phyloP scores from a whole-genome alignment of 2,113 vertebrate genomes.

The Sebastes fasciatus region DNA sequence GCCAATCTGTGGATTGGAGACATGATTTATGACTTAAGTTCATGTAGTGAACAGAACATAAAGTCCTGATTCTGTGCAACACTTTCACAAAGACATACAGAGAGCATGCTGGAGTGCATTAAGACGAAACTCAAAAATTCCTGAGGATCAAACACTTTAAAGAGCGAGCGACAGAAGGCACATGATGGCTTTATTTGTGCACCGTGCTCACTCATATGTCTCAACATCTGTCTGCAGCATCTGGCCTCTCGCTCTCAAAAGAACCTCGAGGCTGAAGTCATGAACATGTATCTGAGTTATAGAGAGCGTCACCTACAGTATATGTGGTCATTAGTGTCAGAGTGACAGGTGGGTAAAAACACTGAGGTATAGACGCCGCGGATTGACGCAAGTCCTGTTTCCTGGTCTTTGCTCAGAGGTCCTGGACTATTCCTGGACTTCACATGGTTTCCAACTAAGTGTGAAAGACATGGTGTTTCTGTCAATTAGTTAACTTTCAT shows the following conservation, averaged over 20 bases:
- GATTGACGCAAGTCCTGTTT: slow-evolving; percentile 72
- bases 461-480: slow-evolving; percentile 27
- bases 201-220: slow-evolving; percentile 32
- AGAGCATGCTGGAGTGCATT: neutral
- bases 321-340: slow-evolving; percentile 2
- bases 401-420: slow-evolving; percentile 59
- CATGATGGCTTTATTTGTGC: slow-evolving; percentile 26
- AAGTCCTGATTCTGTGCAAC: neutral
- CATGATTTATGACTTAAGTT: slow-evolving; percentile 28
- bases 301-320: slow-evolving; percentile 3
- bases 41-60: slow-evolving; percentile 5
- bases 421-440: slow-evolving; percentile 49
- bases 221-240: slow-evolving; percentile 65
- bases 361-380: neutral
- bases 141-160: slow-evolving; percentile 5
- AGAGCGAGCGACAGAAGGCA: slow-evolving; percentile 22
- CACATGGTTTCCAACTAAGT: slow-evolving; percentile 17
- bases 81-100: slow-evolving; percentile 3
- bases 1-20: slow-evolving; percentile 31
- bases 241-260: slow-evolving; percentile 36
- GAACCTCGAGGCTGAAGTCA: neutral
- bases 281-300: slow-evolving; percentile 2
- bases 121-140: neutral
- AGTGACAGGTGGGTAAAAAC: slow-evolving; percentile 30
- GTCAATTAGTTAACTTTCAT: slow-evolving; percentile 4